Base-by-base conservation (phyloP, 2,888 invertebrate genomes). In the Odiellus spinosus region DNA sequence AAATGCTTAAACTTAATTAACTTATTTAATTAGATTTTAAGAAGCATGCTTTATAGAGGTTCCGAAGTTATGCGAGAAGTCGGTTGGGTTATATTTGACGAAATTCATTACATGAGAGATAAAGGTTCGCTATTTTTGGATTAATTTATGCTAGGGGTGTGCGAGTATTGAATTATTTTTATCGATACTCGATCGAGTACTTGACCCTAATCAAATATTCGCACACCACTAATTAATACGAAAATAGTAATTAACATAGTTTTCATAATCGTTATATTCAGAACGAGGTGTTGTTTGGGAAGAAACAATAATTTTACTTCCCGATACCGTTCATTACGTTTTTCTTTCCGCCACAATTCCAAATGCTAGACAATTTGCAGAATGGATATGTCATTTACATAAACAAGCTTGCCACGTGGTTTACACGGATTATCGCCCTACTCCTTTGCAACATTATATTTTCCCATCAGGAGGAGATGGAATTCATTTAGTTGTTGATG, bases 61-160 rank as follows among this genome's bases (percentile, higher is more conserved):
- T 93, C 93, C 35, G 95, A 98, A 73, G 80, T 99, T 18, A 95
- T 95, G 85, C 75, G 95, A 50, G 98, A 99, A 75, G 95, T 99
- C 1, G 96, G 95, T 43, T 99, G 98, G 98, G 98, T 99, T 1
- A 75, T 99, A 45, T 99, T 99, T 70, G 98, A 99, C 64, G 98
- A 99, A 71, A 99, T 99, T 59, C 98, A 99, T 70, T 99, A 99
- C 65, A 99, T 99, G 98, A 77, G 98, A 59, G 95, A 99, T 64
- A 95, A 95, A 69, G 63, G 64, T 64, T 34, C 47, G 20, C n/a
- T n/a, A n/a, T n/a, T n/a, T n/a, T n/a, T n/a, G n/a, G n/a, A n/a
- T n/a, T n/a, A n/a, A n/a, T n/a, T n/a, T n/a, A n/a, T n/a, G n/a
- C n/a, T n/a, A n/a, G n/a, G n/a, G n/a, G n/a, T n/a, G n/a, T n/a